Percentiles rank a stretch among this genome's conserved stretches.
These are phyloP conservation scores for Urechis unicinctus DNA, from an alignment of 2,888 invertebrate genomes.

Conservation along the genomic window DNA sequence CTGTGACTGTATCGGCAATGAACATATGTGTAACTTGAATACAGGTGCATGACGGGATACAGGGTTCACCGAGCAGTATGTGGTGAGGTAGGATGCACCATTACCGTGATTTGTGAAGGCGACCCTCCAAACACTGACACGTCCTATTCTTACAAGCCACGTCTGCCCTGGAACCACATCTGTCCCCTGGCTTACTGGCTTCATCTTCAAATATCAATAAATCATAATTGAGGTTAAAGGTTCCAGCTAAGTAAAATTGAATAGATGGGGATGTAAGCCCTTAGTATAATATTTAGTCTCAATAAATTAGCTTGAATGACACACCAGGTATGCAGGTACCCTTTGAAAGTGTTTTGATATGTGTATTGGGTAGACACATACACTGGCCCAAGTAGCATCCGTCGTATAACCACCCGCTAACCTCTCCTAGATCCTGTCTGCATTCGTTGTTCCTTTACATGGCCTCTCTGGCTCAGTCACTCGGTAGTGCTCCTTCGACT, in stretches of 20 bases:
- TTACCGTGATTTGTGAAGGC: not conserved
- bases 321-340: no score
- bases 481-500: no score
- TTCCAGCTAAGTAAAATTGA: no score
- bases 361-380: constrained; percentile 19
- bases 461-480: constrained; percentile 12
- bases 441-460: constrained; percentile 2
- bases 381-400: constrained; percentile 18
- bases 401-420: constrained; percentile 18
- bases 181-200: not conserved
- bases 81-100: not conserved
- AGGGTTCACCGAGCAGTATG: not conserved
- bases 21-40: no score
- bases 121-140: not conserved
- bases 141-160: not conserved
- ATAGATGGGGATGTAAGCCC: no score
- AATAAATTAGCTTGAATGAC: no score
- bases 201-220: not conserved
- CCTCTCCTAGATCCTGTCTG: constrained; percentile 7
- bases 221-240: no score
- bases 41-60: no score
- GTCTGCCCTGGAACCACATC: not conserved
- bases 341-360: no score
- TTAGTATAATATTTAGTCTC: no score
- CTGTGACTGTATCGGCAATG: no score